Evolutionary conservation across 2,797 vertebrate genomes (phyloP).

Genomic region (Propithecus deckenii): DNA sequence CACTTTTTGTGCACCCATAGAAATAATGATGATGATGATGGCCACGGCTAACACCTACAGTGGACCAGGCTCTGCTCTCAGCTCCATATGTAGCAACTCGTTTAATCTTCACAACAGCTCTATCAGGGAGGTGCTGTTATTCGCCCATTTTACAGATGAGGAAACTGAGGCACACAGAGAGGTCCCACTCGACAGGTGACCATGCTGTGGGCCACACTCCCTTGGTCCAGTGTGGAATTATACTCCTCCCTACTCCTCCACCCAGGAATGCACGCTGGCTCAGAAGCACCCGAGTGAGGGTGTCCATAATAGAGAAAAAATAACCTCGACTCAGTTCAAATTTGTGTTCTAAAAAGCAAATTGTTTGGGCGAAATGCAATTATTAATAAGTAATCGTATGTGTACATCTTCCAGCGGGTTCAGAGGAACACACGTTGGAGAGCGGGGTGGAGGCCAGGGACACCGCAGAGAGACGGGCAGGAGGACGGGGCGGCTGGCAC

Average conservation of each 20-base stretch:
- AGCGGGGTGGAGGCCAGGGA: not conserved
- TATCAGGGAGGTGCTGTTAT: not conserved
- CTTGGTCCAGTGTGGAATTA: not conserved
- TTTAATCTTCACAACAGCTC: not conserved
- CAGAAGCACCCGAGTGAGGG: not conserved
- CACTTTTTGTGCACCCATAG: not conserved
- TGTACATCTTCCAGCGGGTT: not conserved
- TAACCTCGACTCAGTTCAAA: not conserved
- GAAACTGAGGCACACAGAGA: not conserved
- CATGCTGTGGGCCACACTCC: no score
- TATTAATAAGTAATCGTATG: rapidly evolving
- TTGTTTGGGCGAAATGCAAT: not conserved
- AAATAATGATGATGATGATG: not conserved
- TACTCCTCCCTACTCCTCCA: not conserved
- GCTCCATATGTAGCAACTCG: not conserved
- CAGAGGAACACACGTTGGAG: not conserved
- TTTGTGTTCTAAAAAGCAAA: not conserved
- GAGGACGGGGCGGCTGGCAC: rapidly evolving
- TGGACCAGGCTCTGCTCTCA: not conserved
- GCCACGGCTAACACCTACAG: rapidly evolving
- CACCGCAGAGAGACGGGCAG: not conserved
- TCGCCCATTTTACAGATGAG: not conserved
- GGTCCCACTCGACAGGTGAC: rapidly evolving
- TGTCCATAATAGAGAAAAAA: not conserved
- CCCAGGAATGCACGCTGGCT: rapidly evolving